phyloP scores from a whole-genome alignment of 2,797 vertebrate species.

The Antrozous pallidus region DNA sequence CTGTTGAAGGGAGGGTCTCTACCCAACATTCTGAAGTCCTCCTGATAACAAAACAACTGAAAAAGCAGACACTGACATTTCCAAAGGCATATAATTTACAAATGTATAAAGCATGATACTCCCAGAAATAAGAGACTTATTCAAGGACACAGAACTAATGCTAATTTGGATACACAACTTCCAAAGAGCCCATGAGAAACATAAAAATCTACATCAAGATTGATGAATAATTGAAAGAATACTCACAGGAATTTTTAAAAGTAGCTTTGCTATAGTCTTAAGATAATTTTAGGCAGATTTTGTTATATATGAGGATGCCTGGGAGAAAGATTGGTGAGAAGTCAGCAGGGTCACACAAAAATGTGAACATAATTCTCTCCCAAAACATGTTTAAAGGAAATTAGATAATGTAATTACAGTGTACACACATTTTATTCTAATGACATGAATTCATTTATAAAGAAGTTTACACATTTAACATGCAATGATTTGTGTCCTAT shows the following conservation, averaged over 20 bases:
- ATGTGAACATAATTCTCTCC: conserved; percentile 22
- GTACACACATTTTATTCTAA: conserved; percentile 55
- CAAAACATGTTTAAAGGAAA: conserved; percentile 55
- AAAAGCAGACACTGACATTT: neutral
- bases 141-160: neutral
- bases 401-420: conserved; percentile 57
- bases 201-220: neutral
- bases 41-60: neutral
- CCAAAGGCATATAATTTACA: neutral
- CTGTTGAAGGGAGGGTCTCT: neutral
- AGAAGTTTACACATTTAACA: conserved; percentile 48
- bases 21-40: neutral
- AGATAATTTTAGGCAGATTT: neutral
- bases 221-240: neutral
- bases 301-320: neutral
- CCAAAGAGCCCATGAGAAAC: neutral
- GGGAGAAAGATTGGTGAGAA: neutral
- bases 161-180: neutral
- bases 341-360: neutral
- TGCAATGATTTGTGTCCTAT: conserved; percentile 60
- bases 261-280: neutral
- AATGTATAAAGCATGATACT: neutral
- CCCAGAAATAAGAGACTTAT: neutral
- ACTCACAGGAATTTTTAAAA: neutral
- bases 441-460: conserved; percentile 56